A percentile compares a stretch with the other conserved stretches of the same genome.
Evolutionary conservation across 2,113 vertebrate species (phyloP).

Genomic region (Vanacampus margaritifer): DNA sequence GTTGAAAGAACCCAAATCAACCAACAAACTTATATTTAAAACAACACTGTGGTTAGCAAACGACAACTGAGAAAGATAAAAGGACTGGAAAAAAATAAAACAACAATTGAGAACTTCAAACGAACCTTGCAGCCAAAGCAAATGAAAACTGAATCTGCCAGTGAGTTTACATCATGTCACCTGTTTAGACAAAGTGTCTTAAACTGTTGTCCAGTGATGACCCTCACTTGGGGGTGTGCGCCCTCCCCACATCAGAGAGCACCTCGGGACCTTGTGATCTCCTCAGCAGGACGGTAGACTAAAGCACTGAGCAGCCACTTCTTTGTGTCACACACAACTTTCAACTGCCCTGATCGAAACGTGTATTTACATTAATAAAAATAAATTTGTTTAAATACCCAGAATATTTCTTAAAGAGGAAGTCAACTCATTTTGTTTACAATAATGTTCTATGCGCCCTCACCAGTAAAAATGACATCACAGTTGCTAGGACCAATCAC

Average conservation of each 20-base stretch:
- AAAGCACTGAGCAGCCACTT: not conserved
- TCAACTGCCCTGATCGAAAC: not conserved
- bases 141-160: constrained; percentile 4
- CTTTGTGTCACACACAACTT: not conserved
- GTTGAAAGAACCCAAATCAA: not conserved
- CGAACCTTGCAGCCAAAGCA: not conserved
- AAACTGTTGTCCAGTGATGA: constrained; percentile 30
- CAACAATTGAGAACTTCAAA: constrained; percentile 15
- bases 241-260: not conserved
- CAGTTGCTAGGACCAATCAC: too few species aligned
- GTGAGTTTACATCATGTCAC: constrained; percentile 20
- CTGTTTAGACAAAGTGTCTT: constrained; percentile 33
- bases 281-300: constrained; percentile 32
- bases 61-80: not conserved
- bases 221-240: constrained; percentile 1
- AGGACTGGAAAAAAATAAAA: not conserved
- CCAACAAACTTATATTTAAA: not conserved
- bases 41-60: too few species aligned
- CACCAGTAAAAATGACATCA: too few species aligned
- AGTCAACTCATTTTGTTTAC: too few species aligned
- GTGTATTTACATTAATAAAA: not conserved
- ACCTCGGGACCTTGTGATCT: constrained; percentile 24
- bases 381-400: not conserved
- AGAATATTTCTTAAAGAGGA: too few species aligned
- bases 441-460: too few species aligned